phyloP scores from a whole-genome alignment of 2,113 vertebrate species.

The Jacana jacana region DNA sequence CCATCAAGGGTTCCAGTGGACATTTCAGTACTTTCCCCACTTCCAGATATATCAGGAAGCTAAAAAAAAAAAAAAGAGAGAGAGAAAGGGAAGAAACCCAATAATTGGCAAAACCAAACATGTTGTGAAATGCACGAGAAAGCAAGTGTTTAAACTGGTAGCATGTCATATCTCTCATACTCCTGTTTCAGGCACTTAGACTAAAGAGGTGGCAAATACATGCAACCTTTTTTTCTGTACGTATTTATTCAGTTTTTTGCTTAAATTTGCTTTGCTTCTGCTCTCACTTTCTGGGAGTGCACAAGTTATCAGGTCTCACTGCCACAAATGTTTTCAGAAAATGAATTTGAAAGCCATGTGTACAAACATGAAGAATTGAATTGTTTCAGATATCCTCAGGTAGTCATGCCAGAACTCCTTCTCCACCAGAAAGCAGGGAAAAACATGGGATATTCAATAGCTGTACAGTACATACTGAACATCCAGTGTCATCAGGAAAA shows the following conservation, averaged over 20 bases:
- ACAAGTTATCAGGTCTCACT: neutral
- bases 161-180: neutral
- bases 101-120: neutral
- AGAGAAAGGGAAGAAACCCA: neutral
- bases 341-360: conserved; percentile 2
- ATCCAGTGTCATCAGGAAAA: neutral
- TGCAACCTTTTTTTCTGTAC: neutral
- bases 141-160: neutral
- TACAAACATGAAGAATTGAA: neutral
- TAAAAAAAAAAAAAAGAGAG: neutral
- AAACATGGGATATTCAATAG: neutral
- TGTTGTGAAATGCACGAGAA: neutral
- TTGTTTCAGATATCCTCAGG: neutral
- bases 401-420: neutral
- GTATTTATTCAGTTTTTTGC: neutral
- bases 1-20: neutral
- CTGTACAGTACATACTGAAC: neutral
- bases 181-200: neutral
- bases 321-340: conserved; percentile 32
- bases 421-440: neutral
- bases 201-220: neutral
- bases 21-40: neutral
- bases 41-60: neutral
- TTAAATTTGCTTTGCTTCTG: conserved; percentile 3
- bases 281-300: conserved; percentile 23